Base-by-base conservation (phyloP, 2,888 invertebrate species). In the Andrena bicolor region DNA sequence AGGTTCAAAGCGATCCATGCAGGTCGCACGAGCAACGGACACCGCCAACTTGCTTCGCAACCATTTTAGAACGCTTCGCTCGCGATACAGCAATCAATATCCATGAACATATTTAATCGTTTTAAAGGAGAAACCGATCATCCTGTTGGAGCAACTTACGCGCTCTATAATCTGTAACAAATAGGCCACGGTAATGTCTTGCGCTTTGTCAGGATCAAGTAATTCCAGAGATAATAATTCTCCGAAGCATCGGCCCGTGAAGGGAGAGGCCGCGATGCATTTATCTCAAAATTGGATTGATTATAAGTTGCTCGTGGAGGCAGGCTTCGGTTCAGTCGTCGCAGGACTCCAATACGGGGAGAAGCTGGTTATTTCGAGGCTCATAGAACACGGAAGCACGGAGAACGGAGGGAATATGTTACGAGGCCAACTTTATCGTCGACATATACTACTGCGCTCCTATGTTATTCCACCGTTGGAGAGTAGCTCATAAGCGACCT, bases 351-450 rank as follows among this genome's bases (percentile, higher is more conserved):
- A 49, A 72, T 83, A 77, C 63, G 69, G 74, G 49, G 68, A 60
- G 73, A 75, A 72, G 41, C 76, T 73, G 83, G 86, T 84, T 82
- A 86, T 86, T 86, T 86, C 82, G 78, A 86, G 84, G 76, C 86
- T 80, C 80, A 77, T 82, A 73, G 83, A 81, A 41, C 81, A 82
- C 82, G 79, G 26, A 65, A 61, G 28, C 26, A 35, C 56, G 28
- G 32, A 26, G 79, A 51, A 48, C 41, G n/a, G 69, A 64, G 79
- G 63, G 74, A 84, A 84, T 82, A 82, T 79, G 84, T 84, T 84
- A 82, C 71, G 78, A 73, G 76, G 75, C 35, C 64, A 74, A 80
- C 80, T 85, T 85, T 83, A 83, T 76, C 80, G 71, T 53, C 77
- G 84, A 69, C 78, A 5, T 78, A 78, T 70, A 83, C 83, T 61